Base-by-base conservation (phyloP, 2,888 invertebrate genomes). In the Acanthoscelides obtectus region DNA sequence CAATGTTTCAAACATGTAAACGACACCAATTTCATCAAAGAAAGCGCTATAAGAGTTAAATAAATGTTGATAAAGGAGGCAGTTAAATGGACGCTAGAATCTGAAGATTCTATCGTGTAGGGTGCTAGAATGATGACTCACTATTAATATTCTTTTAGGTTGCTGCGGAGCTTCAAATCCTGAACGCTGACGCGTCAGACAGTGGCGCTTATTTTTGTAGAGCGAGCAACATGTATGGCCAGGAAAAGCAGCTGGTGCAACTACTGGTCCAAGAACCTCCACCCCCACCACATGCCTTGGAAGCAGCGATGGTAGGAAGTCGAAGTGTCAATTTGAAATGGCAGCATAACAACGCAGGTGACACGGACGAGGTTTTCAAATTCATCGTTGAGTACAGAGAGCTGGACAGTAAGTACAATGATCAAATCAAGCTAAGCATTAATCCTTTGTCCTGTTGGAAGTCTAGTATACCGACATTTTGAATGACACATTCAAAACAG, bases 141-240 rank as follows among this genome's bases (percentile, higher is more conserved):
- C n/a, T n/a, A n/a, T n/a, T n/a, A n/a, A n/a, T n/a, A n/a, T n/a
- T n/a, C n/a, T n/a, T n/a, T n/a, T n/a, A 79, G 79, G 79, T 80
- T 6, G 87, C 90, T 20, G 93, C 93, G 0, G 91, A 92, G 80
- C 82, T 94, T 75, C 91, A 91, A 83, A 90, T 94, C 71, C 88
- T 89, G 22, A 90, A 90, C 20, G 90, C 92, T 0, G 91, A 90
- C 79, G 89, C 93, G 64, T 87, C 88, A 19, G 93, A 94, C 80
- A 92, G 91, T 77, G 94, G 93, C 0, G 90, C 92, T 0, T 94
- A 94, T 82, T 92, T 92, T 79, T 94, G 94, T 80, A 91, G 91
- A 78, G 93, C 94, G 21, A 91, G 90, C 82, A 94, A 94, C 83
- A 87, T 91, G 78, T 92, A 91, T 78, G 92, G 91, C 3, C 88